Evolutionary conservation across 1,140 invertebrate genomes (phyloP).

Genomic region (Drosophila mayri): DNA sequence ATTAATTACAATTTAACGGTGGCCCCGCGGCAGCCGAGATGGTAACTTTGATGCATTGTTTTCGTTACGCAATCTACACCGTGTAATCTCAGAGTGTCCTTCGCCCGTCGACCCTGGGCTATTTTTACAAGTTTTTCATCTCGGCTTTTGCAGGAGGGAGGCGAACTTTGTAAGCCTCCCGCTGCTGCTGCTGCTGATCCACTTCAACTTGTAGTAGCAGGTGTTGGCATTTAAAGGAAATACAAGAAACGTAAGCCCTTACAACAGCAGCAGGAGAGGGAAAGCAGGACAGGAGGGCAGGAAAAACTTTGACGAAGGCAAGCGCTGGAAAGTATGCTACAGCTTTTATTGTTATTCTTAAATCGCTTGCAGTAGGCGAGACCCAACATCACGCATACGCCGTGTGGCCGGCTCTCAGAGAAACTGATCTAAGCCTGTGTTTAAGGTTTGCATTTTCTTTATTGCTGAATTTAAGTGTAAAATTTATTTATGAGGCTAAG

Average conservation of each 20-base stretch:
- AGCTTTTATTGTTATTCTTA: conserved; percentile 44
- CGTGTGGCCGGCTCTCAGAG: not conserved
- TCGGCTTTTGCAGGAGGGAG: not conserved
- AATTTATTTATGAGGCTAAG: not conserved
- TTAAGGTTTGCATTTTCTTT: conserved; percentile 2
- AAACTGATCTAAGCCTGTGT: not conserved
- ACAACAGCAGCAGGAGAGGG: not conserved
- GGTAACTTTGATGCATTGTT: conserved; percentile 50
- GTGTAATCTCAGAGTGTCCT: conserved; percentile 55
- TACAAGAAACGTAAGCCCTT: conserved; percentile 21
- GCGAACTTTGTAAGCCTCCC: conserved; percentile 62
- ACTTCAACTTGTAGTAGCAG: conserved; percentile 69
- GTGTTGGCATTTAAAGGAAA: conserved; percentile 64
- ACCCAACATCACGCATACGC: conserved; percentile 22
- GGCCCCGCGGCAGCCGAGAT: conserved; percentile 14
- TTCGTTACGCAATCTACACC: conserved; percentile 39
- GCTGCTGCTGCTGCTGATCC: conserved; percentile 53
- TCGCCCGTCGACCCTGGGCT: conserved; percentile 33
- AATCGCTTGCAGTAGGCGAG: conserved; percentile 1
- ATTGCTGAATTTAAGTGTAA: not conserved
- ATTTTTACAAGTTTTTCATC: conserved; percentile 58
- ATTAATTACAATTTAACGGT: conserved; percentile 76
- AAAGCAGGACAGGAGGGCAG: not conserved
- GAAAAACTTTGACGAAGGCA: conserved; percentile 55
- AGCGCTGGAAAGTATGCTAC: conserved; percentile 43